These are phyloP conservation scores for Hoplostethus atlanticus DNA, from an alignment of 2,797 vertebrate genomes.

Conservation along the genomic window DNA sequence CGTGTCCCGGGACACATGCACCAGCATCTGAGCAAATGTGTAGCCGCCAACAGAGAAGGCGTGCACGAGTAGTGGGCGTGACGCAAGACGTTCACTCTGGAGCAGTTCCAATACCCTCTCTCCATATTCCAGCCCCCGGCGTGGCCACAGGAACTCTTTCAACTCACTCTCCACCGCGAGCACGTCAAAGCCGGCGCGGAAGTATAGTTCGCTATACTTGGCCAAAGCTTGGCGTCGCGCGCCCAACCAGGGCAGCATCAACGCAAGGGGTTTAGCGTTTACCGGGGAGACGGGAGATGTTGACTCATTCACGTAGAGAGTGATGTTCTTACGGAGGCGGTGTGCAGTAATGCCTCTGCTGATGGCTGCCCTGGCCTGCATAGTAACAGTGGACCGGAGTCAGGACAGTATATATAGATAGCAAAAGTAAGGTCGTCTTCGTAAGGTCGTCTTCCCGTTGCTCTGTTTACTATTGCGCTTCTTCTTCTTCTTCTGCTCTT, in stretches of 20 bases:
- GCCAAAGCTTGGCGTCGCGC: slow-evolving; percentile 68
- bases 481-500: too few species aligned
- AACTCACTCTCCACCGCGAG: slow-evolving; percentile 81
- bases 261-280: slow-evolving; percentile 63
- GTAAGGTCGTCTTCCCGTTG: too few species aligned
- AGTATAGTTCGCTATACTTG: slow-evolving; percentile 83
- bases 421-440: too few species aligned
- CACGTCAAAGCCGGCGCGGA: slow-evolving; percentile 76
- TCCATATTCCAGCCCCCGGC: slow-evolving; percentile 69
- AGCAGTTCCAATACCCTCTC: slow-evolving; percentile 71
- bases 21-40: slow-evolving; percentile 79
- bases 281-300: slow-evolving; percentile 7
- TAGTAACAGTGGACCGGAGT: slow-evolving; percentile 14
- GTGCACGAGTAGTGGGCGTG: slow-evolving; percentile 80
- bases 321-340: slow-evolving; percentile 76
- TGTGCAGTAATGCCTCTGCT: slow-evolving; percentile 66
- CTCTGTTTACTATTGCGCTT: too few species aligned
- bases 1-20: slow-evolving; percentile 66
- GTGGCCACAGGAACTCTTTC: slow-evolving; percentile 81
- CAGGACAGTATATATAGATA: too few species aligned
- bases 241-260: slow-evolving; percentile 86
- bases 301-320: slow-evolving; percentile 70
- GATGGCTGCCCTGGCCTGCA: slow-evolving; percentile 51
- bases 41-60: slow-evolving; percentile 84
- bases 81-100: slow-evolving; percentile 71